Evolutionary conservation across 2,113 vertebrate genomes (phyloP), one percentile per base, ranked within the genome.

Genomic region (Gasterosteus nipponicus): DNA sequence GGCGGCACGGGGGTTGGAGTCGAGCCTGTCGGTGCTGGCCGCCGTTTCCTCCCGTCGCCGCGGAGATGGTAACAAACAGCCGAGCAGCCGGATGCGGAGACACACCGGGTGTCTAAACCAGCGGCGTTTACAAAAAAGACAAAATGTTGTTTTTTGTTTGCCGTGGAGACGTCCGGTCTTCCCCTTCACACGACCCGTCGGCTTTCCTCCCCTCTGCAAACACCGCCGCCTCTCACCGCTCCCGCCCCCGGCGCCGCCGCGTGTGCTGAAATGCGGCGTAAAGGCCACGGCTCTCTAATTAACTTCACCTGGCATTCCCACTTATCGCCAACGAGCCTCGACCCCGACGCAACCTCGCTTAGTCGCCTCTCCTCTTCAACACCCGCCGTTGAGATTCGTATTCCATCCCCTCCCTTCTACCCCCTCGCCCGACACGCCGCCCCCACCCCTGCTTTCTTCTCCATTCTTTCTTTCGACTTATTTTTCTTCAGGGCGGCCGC

Each of bases 281-380:
- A 90, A 92, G 90, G 91, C 88, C 89, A 88, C 26, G 66, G 61
- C 66, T 15, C 83, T 69, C 88, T 92, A 91, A 92, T 92, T 88
- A 90, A 88, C 86, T 92, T 89, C 82, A 81, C 82, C 81, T 81
- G 59, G 87, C 84, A 85, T 82, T 86, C 84, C 53, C 38, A 69
- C 74, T 87, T 82, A 83, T 69, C 72, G 87, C 56, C 77, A 89
- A 84, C 16, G 53, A 39, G 19, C 73, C 77, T 88, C 35, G 78
- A 93, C 92, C 92, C 91, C 91, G 89, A 83, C 75, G 85, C 84
- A 91, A 89, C 87, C 87, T 82, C 75, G 2, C 82, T 91, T 86
- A 77, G 78, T 89, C 89, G 81, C 82, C 73, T 88, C 73, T 82
- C 69, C 72, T 78, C 77, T 87, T 83, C 80, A 89, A 89, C 71